phyloP scores from a whole-genome alignment of 2,888 invertebrate species.

The Phengaris alcon region DNA sequence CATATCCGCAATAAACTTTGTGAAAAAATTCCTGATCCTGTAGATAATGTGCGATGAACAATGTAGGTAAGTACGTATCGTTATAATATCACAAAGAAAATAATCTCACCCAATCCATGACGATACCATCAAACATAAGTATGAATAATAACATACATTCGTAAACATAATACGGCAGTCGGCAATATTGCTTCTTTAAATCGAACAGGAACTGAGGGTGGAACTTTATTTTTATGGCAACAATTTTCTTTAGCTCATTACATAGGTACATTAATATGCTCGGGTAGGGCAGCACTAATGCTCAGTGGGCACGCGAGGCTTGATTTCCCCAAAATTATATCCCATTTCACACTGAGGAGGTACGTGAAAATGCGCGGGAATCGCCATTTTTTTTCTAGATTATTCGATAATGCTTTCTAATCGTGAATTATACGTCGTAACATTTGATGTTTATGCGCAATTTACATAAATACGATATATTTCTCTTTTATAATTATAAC shows the following conservation, averaged over 20 bases:
- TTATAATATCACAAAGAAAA: neutral
- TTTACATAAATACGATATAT: slow-evolving; percentile 6
- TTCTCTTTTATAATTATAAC: slow-evolving; percentile 1
- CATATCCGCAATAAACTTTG: neutral
- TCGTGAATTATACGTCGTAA: slow-evolving; percentile 17
- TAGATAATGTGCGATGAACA: neutral
- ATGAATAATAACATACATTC: slow-evolving; percentile 11
- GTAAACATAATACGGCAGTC: slow-evolving; percentile 21
- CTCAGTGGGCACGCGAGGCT: slow-evolving; percentile 74
- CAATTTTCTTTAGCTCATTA: slow-evolving; percentile 79
- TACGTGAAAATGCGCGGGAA: slow-evolving; percentile 34
- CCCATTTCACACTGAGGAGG: slow-evolving; percentile 68
- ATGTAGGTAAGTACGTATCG: neutral
- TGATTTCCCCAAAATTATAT: slow-evolving; percentile 78
- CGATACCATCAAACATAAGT: slow-evolving; percentile 11
- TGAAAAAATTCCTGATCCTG: neutral
- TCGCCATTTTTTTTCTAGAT: slow-evolving; percentile 23
- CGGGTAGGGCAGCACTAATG: slow-evolving; percentile 74
- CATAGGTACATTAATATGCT: slow-evolving; percentile 76
- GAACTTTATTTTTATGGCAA: slow-evolving; percentile 78
- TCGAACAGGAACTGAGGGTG: slow-evolving; percentile 48
- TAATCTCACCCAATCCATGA: neutral
- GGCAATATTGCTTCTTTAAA: slow-evolving; percentile 31
- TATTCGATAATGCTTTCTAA: slow-evolving; percentile 7
- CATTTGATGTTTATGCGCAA: neutral